Evolutionary conservation across 2,797 vertebrate species (phyloP), one percentile per base, ranked within the genome.

Genomic region (Channa striata): DNA sequence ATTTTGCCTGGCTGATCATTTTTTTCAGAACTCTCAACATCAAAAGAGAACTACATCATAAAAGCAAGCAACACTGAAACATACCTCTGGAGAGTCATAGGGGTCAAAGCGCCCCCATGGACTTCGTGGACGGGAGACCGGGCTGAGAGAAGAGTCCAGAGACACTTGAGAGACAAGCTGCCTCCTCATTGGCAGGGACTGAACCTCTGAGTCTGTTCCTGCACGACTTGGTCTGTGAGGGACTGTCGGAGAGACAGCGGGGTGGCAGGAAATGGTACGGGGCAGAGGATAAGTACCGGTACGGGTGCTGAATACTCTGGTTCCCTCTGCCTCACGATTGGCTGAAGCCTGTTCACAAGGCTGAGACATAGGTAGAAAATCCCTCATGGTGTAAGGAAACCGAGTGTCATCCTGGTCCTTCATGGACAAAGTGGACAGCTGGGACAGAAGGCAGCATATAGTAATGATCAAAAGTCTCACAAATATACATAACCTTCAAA

Each of bases 41-140:
- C 4, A 30, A 30, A 30, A 30, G 6, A 30, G 25, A 30, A 30
- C 25, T 30, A 30, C 25, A 30, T 30, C 25, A 30, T 6, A 30
- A 6, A 30, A 30, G 25, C 25, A 30, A 30, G 25, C 25, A 30
- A 21, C 20, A 59, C 9, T 52, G 23, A 64, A 47, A 60, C 77
- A 17, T 16, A 98, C 97, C 96, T 98, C 97, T 11, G 94, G 94
- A 54, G 95, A 97, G 81, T 98, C 96, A 10, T 97, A 97, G 6
- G 97, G 96, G 86, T 98, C 96, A 33, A 95, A 91, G 75, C 92
- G 92, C 49, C 95, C 95, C 97, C 97, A 97, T 16, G 96, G 96
- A 83, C 97, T 97, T 33, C 89, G 94, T 0, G 96, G 94, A 59
- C 94, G 93, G 2, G 94, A 92, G 44, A 73, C 49, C 0, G 93